A percentile compares a stretch with the other conserved stretches of the same genome.
Conservation (phyloP, 2,888 invertebrate species). For the Bimastos eiseni region DNA sequence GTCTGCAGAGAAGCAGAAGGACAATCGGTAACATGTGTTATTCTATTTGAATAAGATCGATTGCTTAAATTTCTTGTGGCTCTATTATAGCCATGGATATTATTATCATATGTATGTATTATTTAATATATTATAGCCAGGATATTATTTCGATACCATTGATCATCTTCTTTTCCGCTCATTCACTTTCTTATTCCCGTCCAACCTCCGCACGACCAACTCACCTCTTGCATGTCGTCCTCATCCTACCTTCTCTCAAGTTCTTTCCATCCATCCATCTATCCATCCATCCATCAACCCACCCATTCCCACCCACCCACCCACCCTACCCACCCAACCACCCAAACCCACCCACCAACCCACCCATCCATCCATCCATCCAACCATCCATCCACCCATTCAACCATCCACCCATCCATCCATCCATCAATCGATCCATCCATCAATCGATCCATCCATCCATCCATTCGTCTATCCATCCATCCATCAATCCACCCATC, state of each 20-base stretch:
- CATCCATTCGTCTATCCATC: background rate
- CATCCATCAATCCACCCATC: background rate
- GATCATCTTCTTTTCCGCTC: no score
- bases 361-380: background rate
- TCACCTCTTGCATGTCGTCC: background rate
- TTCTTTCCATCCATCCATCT: slow-evolving; percentile 2
- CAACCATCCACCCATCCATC: background rate
- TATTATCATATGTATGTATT: no score
- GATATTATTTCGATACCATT: no score
- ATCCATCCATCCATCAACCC: background rate
- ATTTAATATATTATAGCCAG: no score
- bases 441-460: background rate
- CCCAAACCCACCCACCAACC: no score
- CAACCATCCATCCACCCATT: background rate
- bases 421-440: background rate
- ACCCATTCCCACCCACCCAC: no score
- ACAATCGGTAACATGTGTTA: no score
- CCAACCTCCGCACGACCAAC: background rate
- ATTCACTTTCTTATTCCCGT: background rate
- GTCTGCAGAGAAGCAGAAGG: background rate
- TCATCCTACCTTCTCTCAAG: background rate
- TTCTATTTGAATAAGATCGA: background rate
- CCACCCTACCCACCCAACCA: no score
- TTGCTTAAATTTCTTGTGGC: background rate
- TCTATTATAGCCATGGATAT: background rate